Base-by-base conservation (phyloP, 2,113 vertebrate genomes). In the Empidonax alnorum region DNA sequence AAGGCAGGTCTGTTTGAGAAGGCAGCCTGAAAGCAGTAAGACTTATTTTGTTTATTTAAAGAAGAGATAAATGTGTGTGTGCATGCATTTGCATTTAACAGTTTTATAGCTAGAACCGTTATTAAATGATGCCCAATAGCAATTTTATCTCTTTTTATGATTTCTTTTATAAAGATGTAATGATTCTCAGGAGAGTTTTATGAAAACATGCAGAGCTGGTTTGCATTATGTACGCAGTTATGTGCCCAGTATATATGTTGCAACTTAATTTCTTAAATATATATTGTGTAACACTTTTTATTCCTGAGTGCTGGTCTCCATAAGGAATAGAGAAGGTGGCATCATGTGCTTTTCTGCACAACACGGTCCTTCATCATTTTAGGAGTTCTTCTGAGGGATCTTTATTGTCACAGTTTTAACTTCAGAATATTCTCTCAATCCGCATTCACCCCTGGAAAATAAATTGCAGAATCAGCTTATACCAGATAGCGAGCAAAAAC, bases 391-490 rank as follows among this genome's bases (percentile, higher is more conserved):
- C 97, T 98, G 97, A 49, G 98, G 98, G 96, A 99, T 98, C 98
- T 99, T 99, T 96, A 99, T 99, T 3, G 99, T 99, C 97, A 99
- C 99, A 44, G 99, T 99, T 98, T 99, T 99, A 93, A 99, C 97
- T 97, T 99, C 99, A 22, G 99, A 98, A 97, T 99, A 99, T 97
- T 99, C 99, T 94, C 98, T 98, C 97, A 99, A 95, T 91, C 99
- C 99, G 12, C 98, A 98, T 53, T 99, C 99, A 50, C 99, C 99
- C 98, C 99, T 99, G 88, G 56, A 97, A 90, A 96, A 49, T 58
- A 92, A 94, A 96, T 68, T 30, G 52, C 22, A 93, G 18, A 49
- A 74, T 83, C 35, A 84, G 30, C 22, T 90, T 72, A 75, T n/a
- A 73, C 7, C 37, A 28, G 42, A 13, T 50, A 77, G 37, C 0